Percentiles rank a stretch among this genome's conserved stretches.
Conservation (phyloP, 2,797 vertebrate species). For the Chiropotes sagulatus region DNA sequence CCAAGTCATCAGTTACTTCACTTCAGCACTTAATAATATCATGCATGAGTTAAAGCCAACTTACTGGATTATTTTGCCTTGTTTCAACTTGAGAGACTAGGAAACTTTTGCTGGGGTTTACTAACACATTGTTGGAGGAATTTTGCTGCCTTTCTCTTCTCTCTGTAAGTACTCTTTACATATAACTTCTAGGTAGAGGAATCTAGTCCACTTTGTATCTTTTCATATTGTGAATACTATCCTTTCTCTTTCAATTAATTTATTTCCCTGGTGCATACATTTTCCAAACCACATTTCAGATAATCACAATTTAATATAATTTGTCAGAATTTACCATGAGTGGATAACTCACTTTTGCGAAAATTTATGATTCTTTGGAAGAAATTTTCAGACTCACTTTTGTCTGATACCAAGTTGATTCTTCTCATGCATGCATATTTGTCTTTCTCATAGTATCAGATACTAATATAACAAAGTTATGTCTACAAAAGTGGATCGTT, state of each 20-base stretch:
- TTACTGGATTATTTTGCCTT: slow-evolving; percentile 18
- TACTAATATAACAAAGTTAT: background rate
- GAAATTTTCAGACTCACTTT: background rate
- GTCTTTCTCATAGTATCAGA: background rate
- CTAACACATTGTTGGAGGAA: background rate
- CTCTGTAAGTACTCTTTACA: background rate
- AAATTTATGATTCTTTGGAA: background rate
- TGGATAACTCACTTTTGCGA: background rate
- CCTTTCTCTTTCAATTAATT: slow-evolving; percentile 22
- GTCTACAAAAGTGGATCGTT: slow-evolving; percentile 14
- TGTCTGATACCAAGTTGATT: background rate
- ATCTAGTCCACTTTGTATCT: background rate
- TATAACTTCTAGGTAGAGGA: background rate
- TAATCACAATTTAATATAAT: background rate
- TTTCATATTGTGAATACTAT: background rate
- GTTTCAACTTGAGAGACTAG: background rate
- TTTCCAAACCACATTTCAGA: slow-evolving; percentile 49
- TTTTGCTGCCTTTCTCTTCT: background rate
- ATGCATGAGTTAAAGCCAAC: background rate
- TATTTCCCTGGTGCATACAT: background rate
- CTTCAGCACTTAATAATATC: slow-evolving; percentile 12
- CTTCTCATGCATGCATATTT: background rate
- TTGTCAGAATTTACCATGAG: background rate
- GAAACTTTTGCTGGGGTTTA: background rate
- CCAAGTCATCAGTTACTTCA: background rate